These are phyloP conservation scores for Corydoras maculifer DNA, from an alignment of 2,113 vertebrate genomes.

Conservation along the genomic window DNA sequence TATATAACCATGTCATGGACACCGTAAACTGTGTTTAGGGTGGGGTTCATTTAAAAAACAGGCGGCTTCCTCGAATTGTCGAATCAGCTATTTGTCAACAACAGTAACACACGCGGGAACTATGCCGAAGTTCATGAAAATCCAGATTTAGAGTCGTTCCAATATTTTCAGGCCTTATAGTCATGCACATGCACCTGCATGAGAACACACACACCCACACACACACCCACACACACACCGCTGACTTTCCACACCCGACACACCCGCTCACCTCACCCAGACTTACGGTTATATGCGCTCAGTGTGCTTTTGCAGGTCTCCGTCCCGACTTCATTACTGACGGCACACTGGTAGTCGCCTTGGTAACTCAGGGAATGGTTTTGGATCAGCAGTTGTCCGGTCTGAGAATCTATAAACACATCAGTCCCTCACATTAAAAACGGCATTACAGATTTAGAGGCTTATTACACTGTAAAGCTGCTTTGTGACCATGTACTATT, in stretches of 20 bases:
- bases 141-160: background rate
- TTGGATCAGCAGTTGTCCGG: constrained; percentile 70
- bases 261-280: constrained; percentile 1
- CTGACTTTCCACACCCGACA: constrained; percentile 1
- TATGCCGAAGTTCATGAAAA: too few species aligned
- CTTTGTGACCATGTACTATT: too few species aligned
- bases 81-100: too few species aligned
- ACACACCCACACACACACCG: background rate
- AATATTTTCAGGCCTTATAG: background rate
- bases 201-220: background rate
- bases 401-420: constrained; percentile 55
- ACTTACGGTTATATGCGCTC: constrained; percentile 66
- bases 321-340: constrained; percentile 73
- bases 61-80: too few species aligned
- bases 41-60: too few species aligned
- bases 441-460: too few species aligned
- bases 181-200: background rate
- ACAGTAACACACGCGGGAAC: too few species aligned
- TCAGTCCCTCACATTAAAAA: background rate
- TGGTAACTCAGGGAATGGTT: constrained; percentile 64
- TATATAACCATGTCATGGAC: too few species aligned
- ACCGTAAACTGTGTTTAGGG: too few species aligned
- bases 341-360: constrained; percentile 74
- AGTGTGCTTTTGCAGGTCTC: constrained; percentile 67
- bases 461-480: too few species aligned